Evolutionary conservation across 2,888 invertebrate species (phyloP).

Genomic region (Coecobrya sp.): DNA sequence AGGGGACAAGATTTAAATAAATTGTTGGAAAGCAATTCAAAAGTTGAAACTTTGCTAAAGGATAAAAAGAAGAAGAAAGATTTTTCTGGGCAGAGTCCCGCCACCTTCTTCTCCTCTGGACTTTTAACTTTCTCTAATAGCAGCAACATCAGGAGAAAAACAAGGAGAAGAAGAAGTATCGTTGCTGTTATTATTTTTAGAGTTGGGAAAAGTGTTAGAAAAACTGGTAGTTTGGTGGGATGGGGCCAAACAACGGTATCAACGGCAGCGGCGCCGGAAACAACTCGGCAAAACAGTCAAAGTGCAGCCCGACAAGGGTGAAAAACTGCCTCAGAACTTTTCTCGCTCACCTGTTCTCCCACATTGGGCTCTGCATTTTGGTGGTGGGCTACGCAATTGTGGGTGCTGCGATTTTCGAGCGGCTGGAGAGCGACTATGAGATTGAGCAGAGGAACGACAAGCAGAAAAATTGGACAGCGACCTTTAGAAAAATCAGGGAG

Average conservation of each 20-base stretch:
- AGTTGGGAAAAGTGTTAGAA: background rate
- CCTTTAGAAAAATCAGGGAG: constrained; percentile 88
- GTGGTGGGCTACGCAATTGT: constrained; percentile 93
- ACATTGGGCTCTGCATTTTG: constrained; percentile 91
- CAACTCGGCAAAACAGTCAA: constrained; percentile 57
- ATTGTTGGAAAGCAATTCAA: constrained; percentile 60
- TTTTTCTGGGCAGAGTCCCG: background rate
- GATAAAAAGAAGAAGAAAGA: background rate
- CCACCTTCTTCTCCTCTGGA: background rate
- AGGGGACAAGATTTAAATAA: constrained; percentile 70
- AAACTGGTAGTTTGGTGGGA: constrained; percentile 58
- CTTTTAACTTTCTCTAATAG: background rate
- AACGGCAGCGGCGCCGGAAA: background rate
- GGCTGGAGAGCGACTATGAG: constrained; percentile 92
- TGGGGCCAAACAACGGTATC: constrained; percentile 78
- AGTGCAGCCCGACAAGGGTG: constrained; percentile 83
- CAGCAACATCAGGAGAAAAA: background rate
- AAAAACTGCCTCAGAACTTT: constrained; percentile 88
- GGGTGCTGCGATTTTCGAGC: constrained; percentile 93
- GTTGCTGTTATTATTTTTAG: background rate
- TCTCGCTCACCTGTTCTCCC: constrained; percentile 90
- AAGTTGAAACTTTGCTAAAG: constrained; percentile 54
- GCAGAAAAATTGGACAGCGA: constrained; percentile 84
- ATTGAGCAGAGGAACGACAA: constrained; percentile 90
- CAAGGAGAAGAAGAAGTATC: background rate